phyloP scores from a whole-genome alignment of 2,797 vertebrate species.

The Lutjanus campechanus region DNA sequence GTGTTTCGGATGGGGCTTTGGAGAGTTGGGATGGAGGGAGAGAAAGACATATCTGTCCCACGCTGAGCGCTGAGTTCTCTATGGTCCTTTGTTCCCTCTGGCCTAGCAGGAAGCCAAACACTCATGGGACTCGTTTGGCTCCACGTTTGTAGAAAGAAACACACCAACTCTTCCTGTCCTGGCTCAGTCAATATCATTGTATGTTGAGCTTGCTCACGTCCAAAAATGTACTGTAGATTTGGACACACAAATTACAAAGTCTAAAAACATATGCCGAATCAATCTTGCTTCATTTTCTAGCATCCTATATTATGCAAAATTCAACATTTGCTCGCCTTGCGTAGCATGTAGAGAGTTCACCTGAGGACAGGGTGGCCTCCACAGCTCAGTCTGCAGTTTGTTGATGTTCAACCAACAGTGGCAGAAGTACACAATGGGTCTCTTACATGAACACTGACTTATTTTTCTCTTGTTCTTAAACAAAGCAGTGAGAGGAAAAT shows the following conservation, averaged over 20 bases:
- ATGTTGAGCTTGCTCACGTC: slow-evolving; percentile 31
- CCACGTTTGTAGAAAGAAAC: slow-evolving; percentile 60
- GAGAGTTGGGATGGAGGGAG: slow-evolving; percentile 59
- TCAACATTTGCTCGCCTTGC: slow-evolving; percentile 9
- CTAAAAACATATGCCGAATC: slow-evolving; percentile 24
- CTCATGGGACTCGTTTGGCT: slow-evolving; percentile 79
- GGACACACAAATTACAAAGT: slow-evolving; percentile 23
- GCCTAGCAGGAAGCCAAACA: slow-evolving; percentile 78
- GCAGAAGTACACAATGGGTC: slow-evolving; percentile 29
- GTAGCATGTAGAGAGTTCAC: slow-evolving; percentile 55
- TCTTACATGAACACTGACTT: too few species aligned
- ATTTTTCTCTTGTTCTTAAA: too few species aligned
- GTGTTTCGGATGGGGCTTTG: slow-evolving; percentile 65
- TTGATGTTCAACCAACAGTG: slow-evolving; percentile 50
- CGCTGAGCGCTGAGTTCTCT: slow-evolving; percentile 75
- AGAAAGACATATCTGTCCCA: slow-evolving; percentile 79
- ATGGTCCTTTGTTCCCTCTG: slow-evolving; percentile 78
- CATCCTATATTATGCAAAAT: slow-evolving; percentile 7
- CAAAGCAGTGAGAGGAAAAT: too few species aligned
- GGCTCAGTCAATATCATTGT: slow-evolving; percentile 47
- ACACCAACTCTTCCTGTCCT: slow-evolving; percentile 62
- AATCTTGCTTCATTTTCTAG: slow-evolving; percentile 16
- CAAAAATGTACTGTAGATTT: slow-evolving; percentile 30
- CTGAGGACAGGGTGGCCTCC: slow-evolving; percentile 64
- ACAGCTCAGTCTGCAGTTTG: slow-evolving; percentile 64